Percentiles rank a stretch among this genome's conserved stretches.
Conservation (phyloP, 1,140 invertebrate species). For the Nilaparvata lugens region DNA sequence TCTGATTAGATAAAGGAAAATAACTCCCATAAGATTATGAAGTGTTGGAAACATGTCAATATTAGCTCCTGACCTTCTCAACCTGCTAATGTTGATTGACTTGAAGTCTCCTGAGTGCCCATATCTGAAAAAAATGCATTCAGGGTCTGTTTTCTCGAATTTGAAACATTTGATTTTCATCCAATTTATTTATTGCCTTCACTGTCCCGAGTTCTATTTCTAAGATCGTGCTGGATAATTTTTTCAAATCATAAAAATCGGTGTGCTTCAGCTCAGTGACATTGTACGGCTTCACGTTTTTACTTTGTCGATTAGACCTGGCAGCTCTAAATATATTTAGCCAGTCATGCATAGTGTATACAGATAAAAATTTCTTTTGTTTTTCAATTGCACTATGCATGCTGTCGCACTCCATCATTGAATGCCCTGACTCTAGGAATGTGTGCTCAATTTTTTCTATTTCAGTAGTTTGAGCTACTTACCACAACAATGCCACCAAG, state of each 20-base stretch:
- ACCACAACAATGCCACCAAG: constrained; percentile 17
- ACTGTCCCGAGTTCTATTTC: too few species aligned
- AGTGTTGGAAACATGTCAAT: not conserved
- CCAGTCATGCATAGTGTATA: too few species aligned
- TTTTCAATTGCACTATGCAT: too few species aligned
- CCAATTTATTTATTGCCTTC: constrained; percentile 21
- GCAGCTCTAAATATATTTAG: too few species aligned
- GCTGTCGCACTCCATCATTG: constrained; percentile 23
- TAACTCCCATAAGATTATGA: not conserved
- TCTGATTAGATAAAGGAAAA: not conserved
- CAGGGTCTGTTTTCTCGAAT: not conserved
- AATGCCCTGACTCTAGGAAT: constrained; percentile 19
- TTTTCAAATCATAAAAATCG: too few species aligned
- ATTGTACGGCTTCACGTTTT: too few species aligned
- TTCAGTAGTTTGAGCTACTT: constrained; percentile 14
- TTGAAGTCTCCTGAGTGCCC: not conserved
- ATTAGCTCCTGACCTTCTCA: not conserved
- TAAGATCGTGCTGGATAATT: too few species aligned
- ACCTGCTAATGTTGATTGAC: not conserved
- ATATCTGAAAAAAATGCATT: not conserved
- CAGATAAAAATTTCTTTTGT: too few species aligned
- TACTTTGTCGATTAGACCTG: too few species aligned
- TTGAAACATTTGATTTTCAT: not conserved
- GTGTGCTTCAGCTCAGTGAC: too few species aligned
- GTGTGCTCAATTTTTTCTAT: constrained; percentile 18